These are phyloP conservation scores for Mechanitis mazaeus DNA, from an alignment of 2,888 invertebrate species.

Conservation along the genomic window DNA sequence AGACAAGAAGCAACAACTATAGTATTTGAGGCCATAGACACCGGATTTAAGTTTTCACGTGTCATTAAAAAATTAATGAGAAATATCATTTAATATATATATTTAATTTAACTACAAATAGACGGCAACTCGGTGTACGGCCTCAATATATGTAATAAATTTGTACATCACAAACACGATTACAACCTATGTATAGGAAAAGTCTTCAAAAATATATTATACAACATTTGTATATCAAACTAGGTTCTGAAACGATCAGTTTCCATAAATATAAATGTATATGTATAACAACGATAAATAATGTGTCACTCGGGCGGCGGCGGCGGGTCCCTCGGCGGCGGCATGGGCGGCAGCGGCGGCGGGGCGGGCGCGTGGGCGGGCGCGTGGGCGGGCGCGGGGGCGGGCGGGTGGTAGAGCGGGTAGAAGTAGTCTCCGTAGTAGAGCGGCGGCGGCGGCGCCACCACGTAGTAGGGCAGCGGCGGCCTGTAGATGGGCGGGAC, in stretches of 20 bases:
- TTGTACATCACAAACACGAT: conserved; percentile 1
- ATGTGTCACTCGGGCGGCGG: conserved; percentile 72
- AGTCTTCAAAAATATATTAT: conserved; percentile 2
- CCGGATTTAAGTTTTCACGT: neutral
- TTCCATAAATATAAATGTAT: neutral
- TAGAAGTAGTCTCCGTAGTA: conserved; percentile 50
- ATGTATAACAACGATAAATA: neutral
- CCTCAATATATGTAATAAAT: neutral
- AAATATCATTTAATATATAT: neutral
- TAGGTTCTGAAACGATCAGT: neutral
- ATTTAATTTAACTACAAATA: neutral
- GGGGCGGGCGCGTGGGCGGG: conserved; percentile 58
- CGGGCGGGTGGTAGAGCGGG: conserved; percentile 37
- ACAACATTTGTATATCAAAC: conserved; percentile 4
- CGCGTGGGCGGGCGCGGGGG: conserved; percentile 49
- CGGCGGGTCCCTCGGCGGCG: conserved; percentile 79
- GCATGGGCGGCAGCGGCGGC: conserved; percentile 74
- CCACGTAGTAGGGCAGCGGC: conserved; percentile 59
- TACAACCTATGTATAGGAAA: conserved; percentile 7
- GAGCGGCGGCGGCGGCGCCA: conserved; percentile 61
- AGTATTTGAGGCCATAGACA: conserved; percentile 9
- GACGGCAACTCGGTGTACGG: neutral
- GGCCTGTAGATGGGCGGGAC: conserved; percentile 49
- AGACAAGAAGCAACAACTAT: conserved; percentile 30
- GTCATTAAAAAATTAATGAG: neutral